phyloP scores from a whole-genome alignment of 2,888 invertebrate species.

The Ligdia adustata region DNA sequence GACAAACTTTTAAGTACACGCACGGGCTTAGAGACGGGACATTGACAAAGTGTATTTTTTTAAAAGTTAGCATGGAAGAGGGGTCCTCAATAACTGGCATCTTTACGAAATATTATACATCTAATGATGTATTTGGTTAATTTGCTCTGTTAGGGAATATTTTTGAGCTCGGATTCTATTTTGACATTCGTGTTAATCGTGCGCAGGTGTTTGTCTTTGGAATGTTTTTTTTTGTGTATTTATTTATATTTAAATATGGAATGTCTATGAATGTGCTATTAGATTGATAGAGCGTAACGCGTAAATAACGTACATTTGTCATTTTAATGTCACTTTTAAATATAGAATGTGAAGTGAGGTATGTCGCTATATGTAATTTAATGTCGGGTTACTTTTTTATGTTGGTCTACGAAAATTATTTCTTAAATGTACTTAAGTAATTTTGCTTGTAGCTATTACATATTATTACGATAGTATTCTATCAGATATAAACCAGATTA shows the following conservation, averaged over 20 bases:
- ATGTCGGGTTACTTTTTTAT: too few relatives aligned
- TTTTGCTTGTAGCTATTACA: too few relatives aligned
- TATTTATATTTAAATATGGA: conserved; percentile 27
- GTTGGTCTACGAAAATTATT: too few relatives aligned
- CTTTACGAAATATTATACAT: conserved; percentile 18
- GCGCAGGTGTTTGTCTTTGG: conserved; percentile 62
- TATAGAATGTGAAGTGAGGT: conserved; percentile 1
- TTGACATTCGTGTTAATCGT: conserved; percentile 79
- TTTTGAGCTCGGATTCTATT: conserved; percentile 68
- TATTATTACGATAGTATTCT: too few relatives aligned
- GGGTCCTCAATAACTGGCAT: too few relatives aligned
- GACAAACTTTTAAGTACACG: too few relatives aligned
- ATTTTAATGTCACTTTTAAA: conserved; percentile 39
- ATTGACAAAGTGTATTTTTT: too few relatives aligned
- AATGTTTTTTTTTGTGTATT: neutral
- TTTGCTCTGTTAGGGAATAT: conserved; percentile 64
- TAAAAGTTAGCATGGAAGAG: too few relatives aligned
- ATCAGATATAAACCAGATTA: too few relatives aligned
- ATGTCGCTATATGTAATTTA: too few relatives aligned
- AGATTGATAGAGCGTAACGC: conserved; percentile 17
- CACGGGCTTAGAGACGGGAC: too few relatives aligned
- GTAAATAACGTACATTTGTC: conserved; percentile 39
- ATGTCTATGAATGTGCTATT: conserved; percentile 48
- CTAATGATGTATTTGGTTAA: conserved; percentile 52
- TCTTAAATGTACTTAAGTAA: too few relatives aligned